phyloP scores from a whole-genome alignment of 2,113 vertebrate species.

The Ictidomys tridecemlineatus region DNA sequence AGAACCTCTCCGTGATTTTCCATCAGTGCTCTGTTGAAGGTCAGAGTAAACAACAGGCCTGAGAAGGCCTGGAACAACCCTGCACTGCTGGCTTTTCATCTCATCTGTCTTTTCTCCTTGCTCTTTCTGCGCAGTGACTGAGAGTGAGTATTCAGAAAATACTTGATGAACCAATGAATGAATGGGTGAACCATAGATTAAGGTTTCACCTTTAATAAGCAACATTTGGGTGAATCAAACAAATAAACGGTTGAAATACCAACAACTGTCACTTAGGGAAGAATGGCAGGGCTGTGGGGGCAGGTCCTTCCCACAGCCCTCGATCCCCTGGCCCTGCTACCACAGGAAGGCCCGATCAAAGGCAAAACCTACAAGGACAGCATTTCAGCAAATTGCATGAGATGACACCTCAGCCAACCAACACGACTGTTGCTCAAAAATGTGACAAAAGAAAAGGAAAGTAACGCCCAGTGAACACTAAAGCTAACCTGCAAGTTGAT shows the following conservation, averaged over 20 bases:
- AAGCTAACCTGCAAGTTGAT: background rate
- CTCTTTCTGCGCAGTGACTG: background rate
- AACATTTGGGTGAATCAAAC: conserved; percentile 5
- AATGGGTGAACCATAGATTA: background rate
- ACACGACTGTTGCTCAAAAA: background rate
- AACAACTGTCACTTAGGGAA: background rate
- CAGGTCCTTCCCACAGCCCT: background rate
- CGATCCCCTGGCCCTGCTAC: accelerated
- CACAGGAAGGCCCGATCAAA: background rate
- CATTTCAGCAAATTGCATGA: background rate
- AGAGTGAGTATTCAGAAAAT: background rate
- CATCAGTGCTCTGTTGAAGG: background rate
- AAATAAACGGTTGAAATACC: background rate
- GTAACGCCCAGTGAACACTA: background rate
- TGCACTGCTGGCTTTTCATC: background rate
- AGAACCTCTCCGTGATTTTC: background rate
- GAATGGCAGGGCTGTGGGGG: background rate
- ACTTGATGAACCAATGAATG: background rate
- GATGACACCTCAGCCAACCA: background rate
- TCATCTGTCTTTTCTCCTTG: too few relatives aligned
- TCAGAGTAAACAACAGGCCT: background rate
- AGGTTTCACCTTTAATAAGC: background rate
- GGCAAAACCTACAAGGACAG: background rate
- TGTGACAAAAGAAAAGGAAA: conserved; percentile 30
- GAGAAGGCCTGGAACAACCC: background rate